Percentiles rank a stretch among this genome's conserved stretches.
Evolutionary conservation across 1,140 invertebrate genomes (phyloP).

Genomic region (Drosophila miranda): DNA sequence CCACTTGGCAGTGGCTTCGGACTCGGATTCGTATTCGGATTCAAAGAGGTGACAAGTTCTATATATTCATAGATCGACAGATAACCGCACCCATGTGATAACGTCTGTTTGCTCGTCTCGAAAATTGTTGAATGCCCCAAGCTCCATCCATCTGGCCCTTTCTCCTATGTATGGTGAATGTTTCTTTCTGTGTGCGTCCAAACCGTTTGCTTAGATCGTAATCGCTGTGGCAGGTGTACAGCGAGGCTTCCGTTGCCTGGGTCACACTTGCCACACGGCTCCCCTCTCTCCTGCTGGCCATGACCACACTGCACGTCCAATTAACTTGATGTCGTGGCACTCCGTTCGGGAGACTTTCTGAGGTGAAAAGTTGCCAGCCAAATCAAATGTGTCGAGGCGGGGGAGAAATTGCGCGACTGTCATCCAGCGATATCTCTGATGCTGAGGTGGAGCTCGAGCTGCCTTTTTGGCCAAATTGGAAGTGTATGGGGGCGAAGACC

Average conservation of each 20-base stretch:
- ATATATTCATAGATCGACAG: slow-evolving; percentile 35
- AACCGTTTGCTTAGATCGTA: slow-evolving; percentile 38
- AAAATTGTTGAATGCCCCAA: slow-evolving; percentile 46
- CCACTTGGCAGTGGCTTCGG: not conserved
- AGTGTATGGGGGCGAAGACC: too few species aligned
- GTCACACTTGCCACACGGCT: slow-evolving; percentile 32
- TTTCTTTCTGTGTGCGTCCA: slow-evolving; percentile 3
- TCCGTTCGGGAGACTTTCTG: slow-evolving; percentile 14
- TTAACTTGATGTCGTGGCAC: slow-evolving; percentile 60
- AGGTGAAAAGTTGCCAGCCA: slow-evolving; percentile 74
- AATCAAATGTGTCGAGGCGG: slow-evolving; percentile 71
- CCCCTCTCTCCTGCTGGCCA: not conserved
- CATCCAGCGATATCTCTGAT: slow-evolving; percentile 37
- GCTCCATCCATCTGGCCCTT: not conserved
- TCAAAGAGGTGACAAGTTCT: slow-evolving; percentile 45
- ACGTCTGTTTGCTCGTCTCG: slow-evolving; percentile 54
- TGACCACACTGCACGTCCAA: slow-evolving; percentile 52
- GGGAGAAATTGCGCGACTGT: slow-evolving; percentile 68
- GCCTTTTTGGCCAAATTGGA: too few species aligned
- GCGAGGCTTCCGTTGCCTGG: slow-evolving; percentile 32
- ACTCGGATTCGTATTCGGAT: not conserved
- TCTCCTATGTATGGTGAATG: not conserved
- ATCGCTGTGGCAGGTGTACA: slow-evolving; percentile 17
- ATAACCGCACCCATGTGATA: slow-evolving; percentile 56
- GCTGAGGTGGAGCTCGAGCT: too few species aligned